Conservation (phyloP, 1,140 invertebrate genomes). For the Cydia splendana region DNA sequence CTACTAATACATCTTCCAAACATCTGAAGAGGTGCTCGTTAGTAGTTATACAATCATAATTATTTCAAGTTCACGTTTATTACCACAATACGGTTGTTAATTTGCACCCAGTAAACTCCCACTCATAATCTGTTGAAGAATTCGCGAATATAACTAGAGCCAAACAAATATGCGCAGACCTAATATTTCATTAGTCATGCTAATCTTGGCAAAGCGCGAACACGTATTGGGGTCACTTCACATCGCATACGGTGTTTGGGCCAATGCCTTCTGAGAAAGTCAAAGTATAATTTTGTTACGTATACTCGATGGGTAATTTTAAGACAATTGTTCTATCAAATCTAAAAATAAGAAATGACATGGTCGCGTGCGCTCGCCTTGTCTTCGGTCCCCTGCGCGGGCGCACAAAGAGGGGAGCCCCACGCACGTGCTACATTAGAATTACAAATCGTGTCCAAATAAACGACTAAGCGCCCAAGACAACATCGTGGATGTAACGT, state of each 20-base stretch:
- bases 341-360: slow-evolving; percentile 58
- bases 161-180: slow-evolving; percentile 18
- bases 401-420: slow-evolving; percentile 58
- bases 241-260: slow-evolving; percentile 43
- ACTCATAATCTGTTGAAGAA: slow-evolving; percentile 11
- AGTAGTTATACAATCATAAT: background rate
- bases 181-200: slow-evolving; percentile 47
- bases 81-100: slow-evolving; percentile 8
- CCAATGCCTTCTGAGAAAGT: slow-evolving; percentile 42
- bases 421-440: slow-evolving; percentile 65
- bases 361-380: slow-evolving; percentile 55
- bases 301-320: slow-evolving; percentile 10
- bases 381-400: slow-evolving; percentile 49
- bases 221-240: slow-evolving; percentile 57
- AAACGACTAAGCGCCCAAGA: slow-evolving; percentile 46
- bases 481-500: slow-evolving; percentile 33
- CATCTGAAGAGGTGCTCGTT: slow-evolving; percentile 7
- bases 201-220: slow-evolving; percentile 56
- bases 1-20: background rate
- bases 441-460: slow-evolving; percentile 54
- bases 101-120: slow-evolving; percentile 20
- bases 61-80: slow-evolving; percentile 4
- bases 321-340: slow-evolving; percentile 36
- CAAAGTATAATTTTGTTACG: background rate
- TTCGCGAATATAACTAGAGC: slow-evolving; percentile 23